Percentiles rank a stretch among this genome's conserved stretches.
These are phyloP conservation scores for Athalia cordata DNA, from an alignment of 2,888 invertebrate genomes.

Conservation along the genomic window DNA sequence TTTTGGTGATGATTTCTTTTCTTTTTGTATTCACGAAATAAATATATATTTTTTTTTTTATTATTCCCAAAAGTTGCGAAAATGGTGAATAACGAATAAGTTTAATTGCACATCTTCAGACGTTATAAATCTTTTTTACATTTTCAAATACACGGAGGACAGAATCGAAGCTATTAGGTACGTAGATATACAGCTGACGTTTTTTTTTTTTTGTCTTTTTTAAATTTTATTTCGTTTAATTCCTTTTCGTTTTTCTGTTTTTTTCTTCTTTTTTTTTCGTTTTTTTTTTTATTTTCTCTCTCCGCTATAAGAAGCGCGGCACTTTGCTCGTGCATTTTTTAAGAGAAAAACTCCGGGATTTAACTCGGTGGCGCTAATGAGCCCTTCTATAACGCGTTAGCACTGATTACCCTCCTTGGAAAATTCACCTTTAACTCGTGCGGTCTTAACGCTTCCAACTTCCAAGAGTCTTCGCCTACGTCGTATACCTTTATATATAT, in stretches of 20 bases:
- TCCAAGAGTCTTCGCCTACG: constrained; percentile 1
- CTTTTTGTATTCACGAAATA: too few species aligned
- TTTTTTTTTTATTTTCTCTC: not conserved
- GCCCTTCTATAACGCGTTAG: constrained; percentile 43
- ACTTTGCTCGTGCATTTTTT: constrained; percentile 41
- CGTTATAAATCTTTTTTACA: too few species aligned
- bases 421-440: constrained; percentile 39
- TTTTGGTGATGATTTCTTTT: too few species aligned
- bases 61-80: too few species aligned
- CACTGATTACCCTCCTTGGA: constrained; percentile 43
- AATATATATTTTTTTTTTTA: too few species aligned
- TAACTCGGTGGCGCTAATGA: constrained; percentile 42
- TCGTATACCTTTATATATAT: too few species aligned
- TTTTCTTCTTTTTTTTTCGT: not conserved
- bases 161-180: too few species aligned
- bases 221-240: not conserved
- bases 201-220: too few species aligned
- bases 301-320: not conserved
- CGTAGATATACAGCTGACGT: too few species aligned
- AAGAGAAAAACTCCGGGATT: constrained; percentile 31
- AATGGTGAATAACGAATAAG: too few species aligned
- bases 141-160: too few species aligned
- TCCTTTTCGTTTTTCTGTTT: not conserved
- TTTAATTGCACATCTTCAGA: too few species aligned
- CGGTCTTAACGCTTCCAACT: constrained; percentile 39